Evolutionary conservation across 2,113 vertebrate genomes (phyloP).

Genomic region (Gasterosteus aculeatus): DNA sequence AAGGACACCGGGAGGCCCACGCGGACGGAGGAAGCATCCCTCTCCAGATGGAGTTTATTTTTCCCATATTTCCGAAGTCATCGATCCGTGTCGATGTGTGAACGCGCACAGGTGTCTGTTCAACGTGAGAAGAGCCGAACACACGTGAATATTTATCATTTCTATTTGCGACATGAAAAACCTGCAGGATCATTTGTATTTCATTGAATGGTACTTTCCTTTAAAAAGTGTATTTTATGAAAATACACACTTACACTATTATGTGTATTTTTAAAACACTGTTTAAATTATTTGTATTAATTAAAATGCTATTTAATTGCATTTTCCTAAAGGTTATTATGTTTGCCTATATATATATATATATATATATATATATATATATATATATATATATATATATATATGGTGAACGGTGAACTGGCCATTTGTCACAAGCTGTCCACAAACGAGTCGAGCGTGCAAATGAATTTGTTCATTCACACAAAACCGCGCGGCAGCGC

Average conservation of each 20-base stretch:
- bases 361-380: too few species aligned
- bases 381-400: too few species aligned
- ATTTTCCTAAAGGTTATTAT: not conserved
- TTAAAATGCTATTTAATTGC: not conserved
- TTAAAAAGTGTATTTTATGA: not conserved
- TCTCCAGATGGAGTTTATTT: not conserved
- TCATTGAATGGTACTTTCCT: not conserved
- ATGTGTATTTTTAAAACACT: not conserved
- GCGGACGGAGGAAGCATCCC: not conserved
- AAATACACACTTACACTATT: not conserved
- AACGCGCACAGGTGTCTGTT: not conserved
- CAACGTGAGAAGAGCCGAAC: too few species aligned
- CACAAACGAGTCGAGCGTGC: constrained; percentile 73
- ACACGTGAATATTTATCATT: too few species aligned
- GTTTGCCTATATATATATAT: not conserved
- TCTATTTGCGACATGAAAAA: not conserved
- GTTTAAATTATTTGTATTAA: not conserved
- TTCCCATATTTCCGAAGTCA: not conserved
- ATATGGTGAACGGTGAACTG: constrained; percentile 50
- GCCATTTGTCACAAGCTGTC: constrained; percentile 79
- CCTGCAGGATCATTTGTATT: not conserved
- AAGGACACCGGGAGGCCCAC: not conserved
- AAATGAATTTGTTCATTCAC: constrained; percentile 80
- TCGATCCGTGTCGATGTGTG: not conserved
- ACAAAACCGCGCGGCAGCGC: constrained; percentile 62